A percentile compares a stretch with the other conserved stretches of the same genome.
These are phyloP conservation scores for Fragum sueziense DNA, from an alignment of 2,888 invertebrate species.

Conservation along the genomic window DNA sequence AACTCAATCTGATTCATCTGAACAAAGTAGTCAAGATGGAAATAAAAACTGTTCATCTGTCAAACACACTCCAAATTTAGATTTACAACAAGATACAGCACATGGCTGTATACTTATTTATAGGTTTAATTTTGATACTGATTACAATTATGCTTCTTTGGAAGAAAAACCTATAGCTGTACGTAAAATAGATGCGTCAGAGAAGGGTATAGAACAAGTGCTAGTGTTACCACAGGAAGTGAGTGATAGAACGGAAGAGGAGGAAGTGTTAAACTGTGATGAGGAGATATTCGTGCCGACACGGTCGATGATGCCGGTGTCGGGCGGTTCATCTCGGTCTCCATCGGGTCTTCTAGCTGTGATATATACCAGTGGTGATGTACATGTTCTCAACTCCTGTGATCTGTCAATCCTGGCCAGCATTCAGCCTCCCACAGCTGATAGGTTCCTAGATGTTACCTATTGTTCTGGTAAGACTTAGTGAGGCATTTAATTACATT, in stretches of 20 bases:
- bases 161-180: constrained; percentile 86
- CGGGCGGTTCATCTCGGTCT: constrained; percentile 16
- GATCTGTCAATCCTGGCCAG: constrained; percentile 88
- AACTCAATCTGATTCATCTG: constrained; percentile 11
- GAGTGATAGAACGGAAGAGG: constrained; percentile 72
- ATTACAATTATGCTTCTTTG: constrained; percentile 82
- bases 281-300: constrained; percentile 46
- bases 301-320: constrained; percentile 29
- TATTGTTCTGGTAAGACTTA: constrained; percentile 90
- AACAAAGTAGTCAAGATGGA: constrained; percentile 8
- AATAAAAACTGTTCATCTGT: constrained; percentile 44
- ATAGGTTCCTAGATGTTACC: constrained; percentile 89
- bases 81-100: constrained; percentile 27
- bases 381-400: constrained; percentile 89
- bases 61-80: constrained; percentile 26
- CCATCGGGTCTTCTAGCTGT: constrained; percentile 86
- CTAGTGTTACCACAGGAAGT: constrained; percentile 76
- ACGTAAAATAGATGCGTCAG: constrained; percentile 57
- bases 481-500: too few species aligned
- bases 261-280: constrained; percentile 65
- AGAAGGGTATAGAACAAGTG: constrained; percentile 69
- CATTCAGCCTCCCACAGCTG: constrained; percentile 80
- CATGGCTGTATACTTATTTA: constrained; percentile 85
- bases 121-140: constrained; percentile 84
- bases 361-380: constrained; percentile 89